Percentiles rank a stretch among this genome's conserved stretches.
phyloP scores from a whole-genome alignment of 92 coral and sea anemone genomes.

The Actinernus sp. region DNA sequence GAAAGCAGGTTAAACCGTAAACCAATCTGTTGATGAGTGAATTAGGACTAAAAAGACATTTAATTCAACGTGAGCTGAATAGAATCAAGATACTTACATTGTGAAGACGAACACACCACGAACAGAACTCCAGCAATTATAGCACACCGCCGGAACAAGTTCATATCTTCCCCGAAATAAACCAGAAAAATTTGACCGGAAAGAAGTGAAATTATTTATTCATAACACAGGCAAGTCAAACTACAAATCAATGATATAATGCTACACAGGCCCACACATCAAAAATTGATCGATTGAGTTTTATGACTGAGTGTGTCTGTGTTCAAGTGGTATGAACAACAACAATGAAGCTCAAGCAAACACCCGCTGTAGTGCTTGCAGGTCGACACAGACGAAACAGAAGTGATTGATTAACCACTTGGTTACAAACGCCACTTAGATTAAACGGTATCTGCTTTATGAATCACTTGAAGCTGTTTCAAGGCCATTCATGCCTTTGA shows the following conservation, averaged over 20 bases:
- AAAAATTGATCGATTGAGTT: conserved; percentile 36
- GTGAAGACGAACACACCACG: conserved; percentile 8
- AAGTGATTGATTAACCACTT: too few species aligned
- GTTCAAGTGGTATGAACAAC: neutral
- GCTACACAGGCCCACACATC: conserved; percentile 20
- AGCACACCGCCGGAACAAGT: conserved; percentile 29
- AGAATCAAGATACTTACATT: conserved; percentile 72
- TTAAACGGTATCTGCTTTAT: too few species aligned
- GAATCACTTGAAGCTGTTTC: too few species aligned
- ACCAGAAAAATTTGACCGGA: conserved; percentile 43
- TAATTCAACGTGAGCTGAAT: too few species aligned
- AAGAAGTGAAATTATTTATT: conserved; percentile 52
- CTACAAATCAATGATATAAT: conserved; percentile 66
- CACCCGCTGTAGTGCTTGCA: conserved; percentile 18
- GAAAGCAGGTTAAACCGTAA: too few species aligned
- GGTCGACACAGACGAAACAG: too few species aligned
- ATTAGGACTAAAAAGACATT: too few species aligned
- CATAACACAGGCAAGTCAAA: conserved; percentile 52
- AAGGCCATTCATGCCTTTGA: too few species aligned
- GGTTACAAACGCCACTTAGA: too few species aligned
- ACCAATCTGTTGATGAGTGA: too few species aligned
- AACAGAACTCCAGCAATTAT: conserved; percentile 22
- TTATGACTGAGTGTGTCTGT: conserved; percentile 9
- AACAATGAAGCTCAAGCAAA: conserved; percentile 12
- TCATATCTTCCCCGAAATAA: conserved; percentile 47